phyloP scores from a whole-genome alignment of 2,797 vertebrate species.

The Scyliorhinus canicula region DNA sequence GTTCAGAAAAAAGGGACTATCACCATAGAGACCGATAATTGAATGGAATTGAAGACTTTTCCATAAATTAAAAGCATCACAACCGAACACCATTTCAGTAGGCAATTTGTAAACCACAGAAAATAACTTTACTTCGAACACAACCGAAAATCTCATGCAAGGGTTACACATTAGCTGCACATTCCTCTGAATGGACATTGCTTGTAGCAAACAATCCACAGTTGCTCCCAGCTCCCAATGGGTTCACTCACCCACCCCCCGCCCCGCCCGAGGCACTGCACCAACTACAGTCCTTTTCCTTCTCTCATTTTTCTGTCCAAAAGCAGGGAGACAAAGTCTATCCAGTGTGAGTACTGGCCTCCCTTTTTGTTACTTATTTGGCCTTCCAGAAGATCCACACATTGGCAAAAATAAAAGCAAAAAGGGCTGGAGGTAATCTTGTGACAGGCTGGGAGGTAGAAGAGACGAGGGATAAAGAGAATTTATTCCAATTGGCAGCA shows the following conservation, averaged over 20 bases:
- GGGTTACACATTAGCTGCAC: too few relatives aligned
- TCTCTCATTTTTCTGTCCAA: not conserved
- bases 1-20: not conserved
- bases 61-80: too few relatives aligned
- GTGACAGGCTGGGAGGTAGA: not conserved
- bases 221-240: too few relatives aligned
- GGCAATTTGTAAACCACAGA: too few relatives aligned
- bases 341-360: not conserved
- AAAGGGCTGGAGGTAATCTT: not conserved
- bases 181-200: too few relatives aligned
- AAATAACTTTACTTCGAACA: too few relatives aligned
- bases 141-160: too few relatives aligned
- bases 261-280: not conserved
- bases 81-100: too few relatives aligned
- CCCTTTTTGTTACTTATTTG: not conserved
- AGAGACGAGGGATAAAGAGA: not conserved
- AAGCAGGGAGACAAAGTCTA: not conserved
- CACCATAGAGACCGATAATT: too few relatives aligned
- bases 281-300: not conserved
- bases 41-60: too few relatives aligned
- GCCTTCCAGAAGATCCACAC: not conserved
- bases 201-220: too few relatives aligned
- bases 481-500: not conserved
- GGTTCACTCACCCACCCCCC: too few relatives aligned
- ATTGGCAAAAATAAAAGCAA: not conserved